Evolutionary conservation across 1,140 invertebrate species (phyloP).

Genomic region (Halesus radiatus): DNA sequence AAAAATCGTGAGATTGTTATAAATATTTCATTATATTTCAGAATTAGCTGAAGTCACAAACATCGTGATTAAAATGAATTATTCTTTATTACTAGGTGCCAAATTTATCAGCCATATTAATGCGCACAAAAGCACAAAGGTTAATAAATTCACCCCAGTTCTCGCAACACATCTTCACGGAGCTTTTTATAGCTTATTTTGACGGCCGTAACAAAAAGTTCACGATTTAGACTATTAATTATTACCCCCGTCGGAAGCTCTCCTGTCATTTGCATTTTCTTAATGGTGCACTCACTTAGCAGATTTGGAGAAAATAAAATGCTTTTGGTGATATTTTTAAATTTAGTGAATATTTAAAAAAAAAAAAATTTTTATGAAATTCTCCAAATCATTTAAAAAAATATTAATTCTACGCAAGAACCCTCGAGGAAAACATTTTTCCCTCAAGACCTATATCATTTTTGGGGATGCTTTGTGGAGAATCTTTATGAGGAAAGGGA

Average conservation of each 20-base stretch:
- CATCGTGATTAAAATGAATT: too few species aligned
- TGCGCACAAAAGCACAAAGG: slow-evolving; percentile 19
- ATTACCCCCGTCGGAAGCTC: slow-evolving; percentile 40
- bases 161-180: slow-evolving; percentile 22
- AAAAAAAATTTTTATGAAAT: neutral
- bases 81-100: neutral
- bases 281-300: slow-evolving; percentile 49
- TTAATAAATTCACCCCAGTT: slow-evolving; percentile 30
- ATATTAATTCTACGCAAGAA: too few species aligned
- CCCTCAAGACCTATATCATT: too few species aligned
- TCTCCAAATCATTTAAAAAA: neutral
- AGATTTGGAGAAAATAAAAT: slow-evolving; percentile 30
- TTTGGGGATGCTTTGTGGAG: too few species aligned
- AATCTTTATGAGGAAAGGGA: too few species aligned
- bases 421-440: too few species aligned
- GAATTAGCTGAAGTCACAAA: too few species aligned
- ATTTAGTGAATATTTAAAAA: too few species aligned
- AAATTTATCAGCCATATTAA: slow-evolving; percentile 14
- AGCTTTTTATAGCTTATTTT: slow-evolving; percentile 35
- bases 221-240: slow-evolving; percentile 54
- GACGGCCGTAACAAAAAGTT: slow-evolving; percentile 39
- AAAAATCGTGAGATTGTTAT: too few species aligned
- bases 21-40: too few species aligned
- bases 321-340: too few species aligned
- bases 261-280: slow-evolving; percentile 56